phyloP scores from a whole-genome alignment of 2,797 vertebrate species.

The Semotilus atromaculatus region DNA sequence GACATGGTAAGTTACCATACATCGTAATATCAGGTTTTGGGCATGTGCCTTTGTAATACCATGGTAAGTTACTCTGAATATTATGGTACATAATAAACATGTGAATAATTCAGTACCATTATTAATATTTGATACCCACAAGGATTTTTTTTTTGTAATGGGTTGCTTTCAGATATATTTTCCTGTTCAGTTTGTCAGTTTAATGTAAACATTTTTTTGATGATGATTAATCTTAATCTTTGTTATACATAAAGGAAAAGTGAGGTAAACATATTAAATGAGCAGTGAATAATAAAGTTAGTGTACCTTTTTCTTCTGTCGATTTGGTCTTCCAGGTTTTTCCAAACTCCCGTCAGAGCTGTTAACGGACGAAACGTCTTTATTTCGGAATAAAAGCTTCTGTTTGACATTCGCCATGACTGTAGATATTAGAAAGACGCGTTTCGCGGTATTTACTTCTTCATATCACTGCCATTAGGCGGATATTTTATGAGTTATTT shows the following conservation, averaged over 20 bases:
- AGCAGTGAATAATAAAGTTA: too few species aligned
- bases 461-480: conserved; percentile 36
- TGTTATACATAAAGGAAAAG: not conserved
- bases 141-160: not conserved
- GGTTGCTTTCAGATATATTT: not conserved
- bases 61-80: not conserved
- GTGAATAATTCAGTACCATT: not conserved
- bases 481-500: conserved; percentile 28
- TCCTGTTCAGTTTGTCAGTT: not conserved
- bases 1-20: not conserved
- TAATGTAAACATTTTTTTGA: not conserved
- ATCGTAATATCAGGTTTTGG: not conserved
- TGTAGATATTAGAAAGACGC: not conserved
- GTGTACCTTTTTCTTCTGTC: conserved; percentile 64
- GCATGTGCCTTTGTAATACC: not conserved
- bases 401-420: conserved; percentile 48
- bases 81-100: not conserved
- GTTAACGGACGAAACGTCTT: not conserved
- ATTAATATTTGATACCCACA: not conserved
- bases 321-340: conserved; percentile 52
- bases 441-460: not conserved
- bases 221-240: not conserved
- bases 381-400: conserved; percentile 24
- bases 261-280: not conserved
- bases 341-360: conserved; percentile 61